Conservation (phyloP, 35 echinoderm and acorn worm genomes). For the Patiria miniata region DNA sequence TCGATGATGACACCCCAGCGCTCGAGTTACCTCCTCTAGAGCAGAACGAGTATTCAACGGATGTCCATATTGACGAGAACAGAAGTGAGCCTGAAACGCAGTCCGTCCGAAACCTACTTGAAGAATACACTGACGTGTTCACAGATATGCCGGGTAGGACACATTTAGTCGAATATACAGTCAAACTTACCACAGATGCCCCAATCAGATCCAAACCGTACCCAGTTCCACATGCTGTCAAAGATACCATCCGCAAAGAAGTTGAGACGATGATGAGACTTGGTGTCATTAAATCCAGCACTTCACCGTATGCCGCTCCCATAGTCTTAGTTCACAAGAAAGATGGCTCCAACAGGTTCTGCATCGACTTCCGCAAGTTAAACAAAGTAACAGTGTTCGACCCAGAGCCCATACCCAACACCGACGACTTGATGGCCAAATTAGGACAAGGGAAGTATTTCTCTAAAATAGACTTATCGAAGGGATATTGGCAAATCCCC, state of each 20-base stretch:
- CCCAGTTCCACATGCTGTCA: conserved; percentile 29
- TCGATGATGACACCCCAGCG: background rate
- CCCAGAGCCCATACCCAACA: conserved; percentile 38
- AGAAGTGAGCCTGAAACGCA: background rate
- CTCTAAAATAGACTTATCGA: conserved; percentile 51
- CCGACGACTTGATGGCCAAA: conserved; percentile 35
- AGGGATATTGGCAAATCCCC: conserved; percentile 74
- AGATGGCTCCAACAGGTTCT: conserved; percentile 33
- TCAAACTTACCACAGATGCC: conserved; percentile 18
- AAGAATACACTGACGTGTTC: conserved; percentile 31
- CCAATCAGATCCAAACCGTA: conserved; percentile 47
- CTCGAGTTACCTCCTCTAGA: background rate
- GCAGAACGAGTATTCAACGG: background rate
- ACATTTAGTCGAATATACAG: background rate
- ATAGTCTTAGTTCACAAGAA: conserved; percentile 57
- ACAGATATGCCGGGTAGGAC: conserved; percentile 47
- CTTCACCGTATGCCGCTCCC: conserved; percentile 33
- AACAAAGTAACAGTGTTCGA: conserved; percentile 59
- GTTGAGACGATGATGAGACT: conserved; percentile 54
- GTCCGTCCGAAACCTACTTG: background rate
- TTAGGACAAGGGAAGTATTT: conserved; percentile 32
- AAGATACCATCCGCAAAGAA: conserved; percentile 27
- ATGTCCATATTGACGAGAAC: background rate
- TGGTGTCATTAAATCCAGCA: conserved; percentile 55
- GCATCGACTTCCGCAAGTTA: conserved; percentile 39